Percentiles rank a stretch among this genome's conserved stretches.
Evolutionary conservation across 1,140 invertebrate species (phyloP).

Genomic region (Lethrus apterus): DNA sequence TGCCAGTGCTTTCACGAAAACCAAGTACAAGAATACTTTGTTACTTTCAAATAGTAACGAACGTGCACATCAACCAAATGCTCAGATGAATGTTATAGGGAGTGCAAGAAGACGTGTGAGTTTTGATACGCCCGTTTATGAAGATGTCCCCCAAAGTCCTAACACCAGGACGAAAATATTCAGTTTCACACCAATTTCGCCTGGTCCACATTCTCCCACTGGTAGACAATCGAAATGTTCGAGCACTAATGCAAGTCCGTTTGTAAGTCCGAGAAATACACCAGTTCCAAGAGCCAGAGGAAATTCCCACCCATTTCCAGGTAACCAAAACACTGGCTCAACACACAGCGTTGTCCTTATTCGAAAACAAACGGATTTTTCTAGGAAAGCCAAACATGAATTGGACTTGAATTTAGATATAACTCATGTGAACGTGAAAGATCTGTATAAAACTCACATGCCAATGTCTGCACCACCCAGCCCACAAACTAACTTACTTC

Average conservation of each 20-base stretch:
- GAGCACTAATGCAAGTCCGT: conserved; percentile 63
- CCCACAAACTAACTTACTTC: conserved; percentile 43
- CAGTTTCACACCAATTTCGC: conserved; percentile 60
- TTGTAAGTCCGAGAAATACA: conserved; percentile 65
- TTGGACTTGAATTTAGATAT: conserved; percentile 30
- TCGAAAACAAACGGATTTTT: conserved; percentile 5
- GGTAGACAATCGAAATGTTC: conserved; percentile 47
- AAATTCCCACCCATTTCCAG: conserved; percentile 15
- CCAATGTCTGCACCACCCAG: conserved; percentile 53
- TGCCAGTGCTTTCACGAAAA: conserved; percentile 8
- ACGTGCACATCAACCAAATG: too few relatives aligned
- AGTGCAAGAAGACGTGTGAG: conserved; percentile 48
- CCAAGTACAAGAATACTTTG: conserved; percentile 18
- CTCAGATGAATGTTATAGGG: conserved; percentile 1
- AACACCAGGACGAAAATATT: conserved; percentile 62
- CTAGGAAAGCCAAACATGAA: conserved; percentile 24
- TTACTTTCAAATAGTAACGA: too few relatives aligned
- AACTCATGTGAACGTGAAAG: conserved; percentile 10
- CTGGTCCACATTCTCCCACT: conserved; percentile 56
- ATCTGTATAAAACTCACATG: conserved; percentile 1
- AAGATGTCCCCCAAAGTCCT: conserved; percentile 49
- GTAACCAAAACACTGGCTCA: too few relatives aligned
- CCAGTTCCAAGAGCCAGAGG: conserved; percentile 22
- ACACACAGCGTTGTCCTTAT: background rate
- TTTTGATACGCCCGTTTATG: conserved; percentile 47